Evolutionary conservation across 92 coral and sea anemone species (phyloP).

Genomic region (Epizoanthus scotinus): DNA sequence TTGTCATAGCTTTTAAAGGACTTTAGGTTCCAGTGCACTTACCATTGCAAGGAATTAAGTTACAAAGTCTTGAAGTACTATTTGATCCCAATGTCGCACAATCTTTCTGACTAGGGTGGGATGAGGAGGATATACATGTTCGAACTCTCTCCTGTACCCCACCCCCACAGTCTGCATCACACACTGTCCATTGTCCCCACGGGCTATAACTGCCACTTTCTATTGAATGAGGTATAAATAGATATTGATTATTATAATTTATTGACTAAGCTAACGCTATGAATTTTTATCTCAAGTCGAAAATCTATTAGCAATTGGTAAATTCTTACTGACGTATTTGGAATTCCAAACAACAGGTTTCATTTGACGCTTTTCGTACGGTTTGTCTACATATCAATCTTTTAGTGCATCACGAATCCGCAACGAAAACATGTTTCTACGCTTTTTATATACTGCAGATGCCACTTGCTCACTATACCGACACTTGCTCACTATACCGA

Average conservation of each 20-base stretch:
- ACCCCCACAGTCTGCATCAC: conserved; percentile 91
- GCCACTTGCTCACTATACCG: too few species aligned
- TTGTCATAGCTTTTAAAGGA: background rate
- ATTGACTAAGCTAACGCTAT: too few species aligned
- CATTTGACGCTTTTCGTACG: too few species aligned
- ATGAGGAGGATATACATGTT: conserved; percentile 51
- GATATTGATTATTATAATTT: background rate
- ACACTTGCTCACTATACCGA: too few species aligned
- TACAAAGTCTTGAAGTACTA: conserved; percentile 66
- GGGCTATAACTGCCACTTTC: conserved; percentile 63
- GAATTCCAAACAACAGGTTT: too few species aligned
- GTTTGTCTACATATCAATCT: too few species aligned
- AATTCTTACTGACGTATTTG: too few species aligned
- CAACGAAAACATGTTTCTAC: too few species aligned
- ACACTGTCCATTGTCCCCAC: conserved; percentile 80
- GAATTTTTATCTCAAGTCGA: too few species aligned
- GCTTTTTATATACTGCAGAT: too few species aligned
- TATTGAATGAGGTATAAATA: conserved; percentile 16
- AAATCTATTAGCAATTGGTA: too few species aligned
- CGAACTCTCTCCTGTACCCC: conserved; percentile 82
- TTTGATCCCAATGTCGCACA: conserved; percentile 64
- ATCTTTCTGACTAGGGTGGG: conserved; percentile 42
- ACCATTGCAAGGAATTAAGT: conserved; percentile 68
- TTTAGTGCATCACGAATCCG: too few species aligned
- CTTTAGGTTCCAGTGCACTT: background rate